Conservation (phyloP, 2,113 vertebrate genomes). For the Siphamia tubifer region DNA sequence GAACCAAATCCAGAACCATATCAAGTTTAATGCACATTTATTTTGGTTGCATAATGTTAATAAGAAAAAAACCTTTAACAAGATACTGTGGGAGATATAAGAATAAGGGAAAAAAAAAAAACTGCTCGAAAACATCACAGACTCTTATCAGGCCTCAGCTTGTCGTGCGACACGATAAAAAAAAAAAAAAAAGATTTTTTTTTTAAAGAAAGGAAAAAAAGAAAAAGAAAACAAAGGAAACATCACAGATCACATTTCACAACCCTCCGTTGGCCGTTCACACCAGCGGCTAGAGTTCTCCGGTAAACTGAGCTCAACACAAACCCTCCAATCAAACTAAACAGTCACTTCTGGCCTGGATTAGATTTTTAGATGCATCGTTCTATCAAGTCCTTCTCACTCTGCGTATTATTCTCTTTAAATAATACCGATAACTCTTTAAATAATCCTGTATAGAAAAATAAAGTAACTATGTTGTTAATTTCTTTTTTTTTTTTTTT, state of each 20-base stretch:
- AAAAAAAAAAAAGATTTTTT: too few species aligned
- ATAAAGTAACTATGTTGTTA: constrained; percentile 83
- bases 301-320: constrained; percentile 55
- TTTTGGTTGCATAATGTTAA: constrained; percentile 87
- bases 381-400: constrained; percentile 43
- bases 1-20: constrained; percentile 74
- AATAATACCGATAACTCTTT: constrained; percentile 79
- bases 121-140: constrained; percentile 66
- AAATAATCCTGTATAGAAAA: constrained; percentile 85
- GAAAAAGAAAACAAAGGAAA: too few species aligned
- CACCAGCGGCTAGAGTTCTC: constrained; percentile 43
- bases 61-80: constrained; percentile 80
- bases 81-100: constrained; percentile 79
- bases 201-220: too few species aligned
- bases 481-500: constrained; percentile 44
- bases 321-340: constrained; percentile 29
- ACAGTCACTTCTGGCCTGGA: constrained; percentile 54
- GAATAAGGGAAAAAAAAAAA: constrained; percentile 63
- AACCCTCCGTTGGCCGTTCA: constrained; percentile 32
- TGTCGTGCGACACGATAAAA: constrained; percentile 67
- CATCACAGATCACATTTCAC: constrained; percentile 61
- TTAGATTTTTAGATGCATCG: constrained; percentile 57
- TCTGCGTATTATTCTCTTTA: constrained; percentile 57
- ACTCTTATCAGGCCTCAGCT: constrained; percentile 63
- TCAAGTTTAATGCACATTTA: constrained; percentile 84